A percentile compares a stretch with the other conserved stretches of the same genome.
These are phyloP conservation scores for Dioctria linearis DNA, from an alignment of 2,888 invertebrate genomes.

Conservation along the genomic window DNA sequence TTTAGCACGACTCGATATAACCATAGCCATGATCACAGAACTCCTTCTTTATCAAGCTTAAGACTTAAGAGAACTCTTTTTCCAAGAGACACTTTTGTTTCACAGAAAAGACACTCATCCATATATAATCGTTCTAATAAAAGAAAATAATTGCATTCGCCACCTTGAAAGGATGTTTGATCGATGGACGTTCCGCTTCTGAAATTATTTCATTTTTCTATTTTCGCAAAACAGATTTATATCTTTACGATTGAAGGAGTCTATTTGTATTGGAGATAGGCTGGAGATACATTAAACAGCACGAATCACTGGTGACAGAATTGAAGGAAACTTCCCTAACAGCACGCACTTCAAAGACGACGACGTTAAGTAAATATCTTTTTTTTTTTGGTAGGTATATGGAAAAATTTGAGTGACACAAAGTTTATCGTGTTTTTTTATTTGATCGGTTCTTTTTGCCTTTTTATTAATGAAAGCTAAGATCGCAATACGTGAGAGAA, in stretches of 20 bases:
- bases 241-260: background rate
- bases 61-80: conserved; percentile 13
- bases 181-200: conserved; percentile 25
- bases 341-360: conserved; percentile 51
- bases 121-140: background rate
- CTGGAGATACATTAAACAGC: background rate
- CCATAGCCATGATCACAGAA: conserved; percentile 75
- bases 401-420: conserved; percentile 6
- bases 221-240: conserved; percentile 5
- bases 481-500: too few relatives aligned
- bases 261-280: conserved; percentile 4
- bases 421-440: conserved; percentile 24
- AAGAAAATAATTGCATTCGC: conserved; percentile 4
- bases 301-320: conserved; percentile 39
- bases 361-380: conserved; percentile 35
- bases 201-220: conserved; percentile 16
- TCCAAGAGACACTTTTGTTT: conserved; percentile 2
- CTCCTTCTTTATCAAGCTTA: conserved; percentile 52
- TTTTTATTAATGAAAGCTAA: background rate
- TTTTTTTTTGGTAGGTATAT: background rate
- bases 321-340: conserved; percentile 19
- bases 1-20: conserved; percentile 77
- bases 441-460: conserved; percentile 8
- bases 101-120: background rate
- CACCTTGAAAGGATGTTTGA: conserved; percentile 35